A percentile compares a stretch with the other conserved stretches of the same genome.
phyloP scores from a whole-genome alignment of 2,888 invertebrate species.

The Osmoderma eremita region DNA sequence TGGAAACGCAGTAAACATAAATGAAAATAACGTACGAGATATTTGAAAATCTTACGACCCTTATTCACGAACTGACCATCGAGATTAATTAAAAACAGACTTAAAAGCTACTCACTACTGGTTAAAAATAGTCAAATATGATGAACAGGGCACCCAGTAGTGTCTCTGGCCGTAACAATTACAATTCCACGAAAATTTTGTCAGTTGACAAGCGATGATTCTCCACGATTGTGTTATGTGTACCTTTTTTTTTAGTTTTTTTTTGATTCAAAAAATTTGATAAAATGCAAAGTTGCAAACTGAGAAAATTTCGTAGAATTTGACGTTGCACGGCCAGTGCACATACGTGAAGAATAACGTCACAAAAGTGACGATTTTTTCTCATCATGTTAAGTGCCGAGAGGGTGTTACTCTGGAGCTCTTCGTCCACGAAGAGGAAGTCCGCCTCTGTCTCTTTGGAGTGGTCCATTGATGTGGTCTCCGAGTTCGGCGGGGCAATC shows the following conservation, averaged over 20 bases:
- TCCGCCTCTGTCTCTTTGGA: constrained; percentile 51
- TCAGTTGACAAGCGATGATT: constrained; percentile 43
- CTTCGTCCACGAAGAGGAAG: constrained; percentile 69
- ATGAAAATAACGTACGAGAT: constrained; percentile 20
- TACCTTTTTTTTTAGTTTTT: constrained; percentile 11
- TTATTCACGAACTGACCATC: constrained; percentile 34
- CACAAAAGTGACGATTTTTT: constrained; percentile 86
- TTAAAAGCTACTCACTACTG: constrained; percentile 65
- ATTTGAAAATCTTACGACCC: constrained; percentile 38
- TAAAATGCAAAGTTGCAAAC: too few relatives aligned
- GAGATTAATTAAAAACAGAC: constrained; percentile 50
- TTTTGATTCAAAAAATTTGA: constrained; percentile 11
- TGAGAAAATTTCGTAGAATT: constrained; percentile 55
- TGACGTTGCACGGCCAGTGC: constrained; percentile 59
- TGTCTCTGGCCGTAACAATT: constrained; percentile 63
- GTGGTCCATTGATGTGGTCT: constrained; percentile 42
- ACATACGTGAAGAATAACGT: constrained; percentile 83
- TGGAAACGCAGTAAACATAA: constrained; percentile 38
- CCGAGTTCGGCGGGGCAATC: constrained; percentile 49
- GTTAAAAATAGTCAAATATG: constrained; percentile 61
- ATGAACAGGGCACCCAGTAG: constrained; percentile 62
- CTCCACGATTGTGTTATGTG: constrained; percentile 33
- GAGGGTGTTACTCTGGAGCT: constrained; percentile 71
- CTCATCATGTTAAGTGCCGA: constrained; percentile 80
- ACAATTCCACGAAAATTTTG: constrained; percentile 56